Base-by-base conservation (phyloP, 2,888 invertebrate genomes). In the Drosophila melanosoma region DNA sequence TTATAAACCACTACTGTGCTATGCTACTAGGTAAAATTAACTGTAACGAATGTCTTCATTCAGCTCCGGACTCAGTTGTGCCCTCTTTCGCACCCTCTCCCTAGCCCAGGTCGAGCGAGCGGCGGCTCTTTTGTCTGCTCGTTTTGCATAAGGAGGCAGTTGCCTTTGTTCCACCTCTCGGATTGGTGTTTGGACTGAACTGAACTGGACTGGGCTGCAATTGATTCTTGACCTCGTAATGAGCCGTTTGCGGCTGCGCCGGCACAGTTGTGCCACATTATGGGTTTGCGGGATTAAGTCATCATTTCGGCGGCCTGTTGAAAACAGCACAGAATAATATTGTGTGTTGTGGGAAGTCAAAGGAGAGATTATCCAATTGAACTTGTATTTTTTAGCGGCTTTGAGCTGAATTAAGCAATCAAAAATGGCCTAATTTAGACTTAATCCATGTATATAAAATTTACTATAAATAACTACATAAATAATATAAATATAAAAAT, bases 171-270 rank as follows among this genome's bases (percentile, higher is more conserved):
- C 64, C 63, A 52, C 49, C 59, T 66, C 38, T 60, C 33, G 38
- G n/a, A 26, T 67, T 48, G 77, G 73, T 73, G 73, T 66, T 74
- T 64, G 52, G 10, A 51, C 40, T 61, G 45, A 64, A 52, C 79
- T 29, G 29, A 29, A 29, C 29, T 64, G 54, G 12, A 45, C 40
- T 61, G 45, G 68, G 49, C 79, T 69, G 60, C 90, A 82, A 89
- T 85, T 86, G 85, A 85, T 76, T 88, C 49, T 60, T 86, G 90
- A 90, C 85, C 90, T 82, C 81, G 66, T 87, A 87, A 87, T 87
- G 76, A 88, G 76, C 53, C 35, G 79, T 74, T 74, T 82, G 74
- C 64, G 66, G 65, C 68, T 68, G 64, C 72, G 63, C 70, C 52
- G 71, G 56, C 53, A 52, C 68, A 53, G 70, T 56, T 84, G 69